A percentile compares a stretch with the other conserved stretches of the same genome.
These are phyloP conservation scores for Aspidapion aeneum DNA, from an alignment of 2,888 invertebrate species.

Conservation along the genomic window DNA sequence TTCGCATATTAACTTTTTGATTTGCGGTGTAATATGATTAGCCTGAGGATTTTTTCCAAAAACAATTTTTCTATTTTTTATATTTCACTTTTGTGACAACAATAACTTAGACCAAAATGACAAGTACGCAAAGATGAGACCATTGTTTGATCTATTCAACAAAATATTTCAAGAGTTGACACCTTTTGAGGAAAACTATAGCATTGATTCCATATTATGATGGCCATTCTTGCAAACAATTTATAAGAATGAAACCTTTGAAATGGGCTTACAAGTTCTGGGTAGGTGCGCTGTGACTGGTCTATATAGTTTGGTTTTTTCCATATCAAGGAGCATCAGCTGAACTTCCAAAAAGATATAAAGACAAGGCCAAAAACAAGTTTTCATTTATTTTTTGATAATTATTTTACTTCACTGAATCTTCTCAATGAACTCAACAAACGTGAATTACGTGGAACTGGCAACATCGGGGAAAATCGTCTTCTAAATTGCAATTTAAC, in stretches of 20 bases:
- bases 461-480: neutral
- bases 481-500: neutral
- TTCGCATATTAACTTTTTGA: no score
- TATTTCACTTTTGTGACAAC: neutral
- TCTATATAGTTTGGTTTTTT: neutral
- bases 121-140: neutral
- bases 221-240: neutral
- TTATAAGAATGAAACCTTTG: neutral
- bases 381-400: slow-evolving; percentile 2
- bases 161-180: neutral
- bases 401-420: neutral
- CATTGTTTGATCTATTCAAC: neutral
- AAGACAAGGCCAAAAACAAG: neutral
- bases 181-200: neutral
- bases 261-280: neutral
- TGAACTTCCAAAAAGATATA: neutral
- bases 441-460: neutral
- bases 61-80: no score
- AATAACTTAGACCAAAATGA: neutral
- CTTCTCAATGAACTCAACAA: neutral
- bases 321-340: neutral
- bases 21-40: no score
- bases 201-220: neutral
- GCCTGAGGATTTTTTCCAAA: no score
- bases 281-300: no score